Base-by-base conservation (phyloP, 2,888 invertebrate genomes). In the Nemurella pictetii region DNA sequence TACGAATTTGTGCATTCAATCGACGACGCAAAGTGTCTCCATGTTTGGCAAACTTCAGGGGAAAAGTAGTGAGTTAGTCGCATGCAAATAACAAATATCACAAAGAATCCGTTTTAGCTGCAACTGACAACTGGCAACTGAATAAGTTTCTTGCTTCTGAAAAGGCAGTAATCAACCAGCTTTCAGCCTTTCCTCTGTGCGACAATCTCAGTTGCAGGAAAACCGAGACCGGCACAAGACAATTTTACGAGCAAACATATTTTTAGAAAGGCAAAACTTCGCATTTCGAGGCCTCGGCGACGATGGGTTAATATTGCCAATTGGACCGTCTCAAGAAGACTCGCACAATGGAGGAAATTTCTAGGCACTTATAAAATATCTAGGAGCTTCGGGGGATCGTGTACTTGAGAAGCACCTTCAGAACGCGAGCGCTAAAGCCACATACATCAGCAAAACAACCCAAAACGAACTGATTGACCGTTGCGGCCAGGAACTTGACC, bases 401-500 rank as follows among this genome's bases (percentile, higher is more conserved):
- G 78, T 80, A 15, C 85, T 88, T 32, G 82, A 87, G 84, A 28
- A 85, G 20, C 88, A 89, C 86, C 83, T 88, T 55, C 83, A 88
- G 86, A 87, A 35, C 7, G 84, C 87, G 20, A 36, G 83, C 27
- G 82, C 87, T 7, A 86, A 86, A 77, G 87, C 88, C 0, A 88
- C 87, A 73, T 87, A 87, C 72, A 88, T 87, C 9, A 88, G 88
- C 80, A 89, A 89, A 87, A 87, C n/a, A n/a, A n/a, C n/a, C n/a
- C 87, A 88, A 86, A 89, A 88, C 85, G 85, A 88, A 84, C 55
- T 89, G n/a, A 89, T 89, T 78, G 85, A 87, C 25, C 85, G 85
- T 28, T 88, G 85, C 73, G 86, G 87, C 7, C 12, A 85, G 73
- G 83, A 86, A 85, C 28, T 30, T 55, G 36, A 35, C 25, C 7